A percentile compares a stretch with the other conserved stretches of the same genome.
These are phyloP conservation scores for Microplitis mediator DNA, from an alignment of 1,140 invertebrate genomes.

Conservation along the genomic window DNA sequence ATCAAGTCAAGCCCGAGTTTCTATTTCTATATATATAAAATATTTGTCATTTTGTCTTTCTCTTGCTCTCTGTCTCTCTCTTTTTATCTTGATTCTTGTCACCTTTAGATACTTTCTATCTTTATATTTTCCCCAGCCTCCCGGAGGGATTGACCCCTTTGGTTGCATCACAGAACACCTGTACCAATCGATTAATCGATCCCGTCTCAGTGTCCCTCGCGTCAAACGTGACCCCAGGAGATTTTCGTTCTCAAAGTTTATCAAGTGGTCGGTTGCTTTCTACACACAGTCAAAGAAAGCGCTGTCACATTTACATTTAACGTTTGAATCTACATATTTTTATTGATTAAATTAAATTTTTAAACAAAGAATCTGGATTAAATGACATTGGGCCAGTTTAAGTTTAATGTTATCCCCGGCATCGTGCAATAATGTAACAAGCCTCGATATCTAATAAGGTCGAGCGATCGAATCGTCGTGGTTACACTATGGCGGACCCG, in stretches of 20 bases:
- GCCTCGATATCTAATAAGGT: constrained; percentile 1
- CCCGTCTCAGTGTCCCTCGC: not conserved
- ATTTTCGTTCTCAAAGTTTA: not conserved
- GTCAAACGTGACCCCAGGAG: constrained; percentile 6
- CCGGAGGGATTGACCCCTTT: constrained; percentile 3
- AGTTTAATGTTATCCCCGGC: not conserved
- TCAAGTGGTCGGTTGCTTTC: not conserved
- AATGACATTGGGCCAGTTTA: not conserved
- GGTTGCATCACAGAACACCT: constrained; percentile 20
- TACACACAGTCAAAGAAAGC: too few relatives aligned
- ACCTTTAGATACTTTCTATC: not conserved
- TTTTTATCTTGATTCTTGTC: not conserved
- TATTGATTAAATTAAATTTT: too few relatives aligned
- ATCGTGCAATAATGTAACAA: not conserved
- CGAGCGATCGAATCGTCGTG: not conserved
- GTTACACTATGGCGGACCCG: not conserved
- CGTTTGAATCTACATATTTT: too few relatives aligned
- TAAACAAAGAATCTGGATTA: not conserved
- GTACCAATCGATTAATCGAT: constrained; percentile 18
- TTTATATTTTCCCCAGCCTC: not conserved
- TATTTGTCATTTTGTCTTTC: not conserved
- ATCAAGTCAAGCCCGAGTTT: not conserved
- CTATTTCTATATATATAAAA: not conserved
- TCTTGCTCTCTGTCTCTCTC: not conserved
- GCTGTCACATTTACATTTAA: too few relatives aligned